Base-by-base conservation (phyloP, 2,797 vertebrate species). In the Sebastes aleutianus region DNA sequence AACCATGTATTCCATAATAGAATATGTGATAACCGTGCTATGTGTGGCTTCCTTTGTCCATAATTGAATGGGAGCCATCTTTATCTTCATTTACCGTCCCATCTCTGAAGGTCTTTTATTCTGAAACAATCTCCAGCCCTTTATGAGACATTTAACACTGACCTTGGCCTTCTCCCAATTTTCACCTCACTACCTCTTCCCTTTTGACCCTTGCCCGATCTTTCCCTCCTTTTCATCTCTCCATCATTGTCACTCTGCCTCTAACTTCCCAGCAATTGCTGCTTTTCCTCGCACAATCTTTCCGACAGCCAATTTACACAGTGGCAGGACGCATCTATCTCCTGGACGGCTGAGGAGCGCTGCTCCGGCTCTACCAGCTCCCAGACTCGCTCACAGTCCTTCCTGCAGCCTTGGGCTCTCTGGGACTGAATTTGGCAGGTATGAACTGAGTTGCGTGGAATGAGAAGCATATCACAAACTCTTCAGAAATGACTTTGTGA, bases 291-390 rank as follows among this genome's bases (percentile, higher is more conserved):
- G 66, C 83, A 56, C 90, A 90, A 85, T 84, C 83, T 90, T 91
- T 93, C 91, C 82, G 88, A 94, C 91, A 93, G 88, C 86, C 92
- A 94, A 94, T 94, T 94, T 93, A 93, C 80, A 86, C 80, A 82
- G 78, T 90, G 91, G 92, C 90, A 92, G 90, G 88, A 85, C n/a
- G 47, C 90, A 95, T 95, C 90, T 87, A 91, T 94, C 90, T 94
- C 89, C 79, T 76, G 76, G 56, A 85, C 64, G 43, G 68, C 78
- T 82, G 84, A 83, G 66, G 77, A 82, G 72, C n/a, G 70, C 39
- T 24, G n/a, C 71, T 73, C 74, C 70, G 74, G 78, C 84, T 75
- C 78, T 58, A 76, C 63, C 31, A 32, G 61, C 56, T 76, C 67
- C 56, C 72, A 26, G 53, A 77, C 62, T 82, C 22, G 2, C 67